A percentile compares a stretch with the other conserved stretches of the same genome.
phyloP scores from a whole-genome alignment of 2,888 invertebrate species.

The Pseudoips prasinana region DNA sequence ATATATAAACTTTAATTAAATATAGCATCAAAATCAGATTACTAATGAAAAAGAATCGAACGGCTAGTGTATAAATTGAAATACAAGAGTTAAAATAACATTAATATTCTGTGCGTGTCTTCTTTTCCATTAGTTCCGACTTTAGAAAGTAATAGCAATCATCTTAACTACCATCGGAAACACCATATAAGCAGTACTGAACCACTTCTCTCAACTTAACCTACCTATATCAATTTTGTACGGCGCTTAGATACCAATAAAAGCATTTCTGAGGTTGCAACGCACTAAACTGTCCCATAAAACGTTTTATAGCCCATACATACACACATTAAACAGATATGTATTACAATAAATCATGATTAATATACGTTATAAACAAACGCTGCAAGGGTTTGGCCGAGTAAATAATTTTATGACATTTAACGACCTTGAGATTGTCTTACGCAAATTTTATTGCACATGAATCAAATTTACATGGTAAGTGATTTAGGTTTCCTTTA shows the following conservation, averaged over 20 bases:
- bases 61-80: no score
- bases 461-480: constrained; percentile 52
- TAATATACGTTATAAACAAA: constrained; percentile 68
- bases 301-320: constrained; percentile 71
- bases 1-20: no score
- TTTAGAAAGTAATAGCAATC: constrained; percentile 27
- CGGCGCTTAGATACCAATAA: constrained; percentile 72
- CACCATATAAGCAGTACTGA: constrained; percentile 26
- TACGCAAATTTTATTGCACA: constrained; percentile 61
- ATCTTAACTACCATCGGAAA: constrained; percentile 25
- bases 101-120: constrained; percentile 6
- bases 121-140: constrained; percentile 16
- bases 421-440: constrained; percentile 64
- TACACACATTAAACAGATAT: constrained; percentile 74
- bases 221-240: constrained; percentile 46
- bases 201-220: constrained; percentile 41
- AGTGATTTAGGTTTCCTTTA: constrained; percentile 57
- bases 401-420: constrained; percentile 71
- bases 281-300: constrained; percentile 71
- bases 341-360: constrained; percentile 73
- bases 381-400: constrained; percentile 57
- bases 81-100: neutral
- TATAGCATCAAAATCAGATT: no score
- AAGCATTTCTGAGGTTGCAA: constrained; percentile 65
- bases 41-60: no score